A percentile compares a stretch with the other conserved stretches of the same genome.
Conservation (phyloP, 2,113 vertebrate genomes). For the Thryonomys swinderianus region DNA sequence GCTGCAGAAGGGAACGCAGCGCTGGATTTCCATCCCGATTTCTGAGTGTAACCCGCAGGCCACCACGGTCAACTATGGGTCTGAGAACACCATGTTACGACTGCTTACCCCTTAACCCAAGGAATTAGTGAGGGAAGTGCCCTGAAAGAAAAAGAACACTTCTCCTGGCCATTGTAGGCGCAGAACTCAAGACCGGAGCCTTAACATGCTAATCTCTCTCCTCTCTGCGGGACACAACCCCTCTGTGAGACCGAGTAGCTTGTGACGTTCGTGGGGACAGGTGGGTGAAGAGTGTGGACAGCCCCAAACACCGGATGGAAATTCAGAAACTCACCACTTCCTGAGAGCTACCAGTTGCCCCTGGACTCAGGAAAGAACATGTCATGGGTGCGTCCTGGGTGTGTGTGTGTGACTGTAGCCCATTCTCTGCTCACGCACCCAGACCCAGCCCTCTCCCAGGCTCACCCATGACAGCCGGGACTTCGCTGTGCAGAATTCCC, state of each 20-base stretch:
- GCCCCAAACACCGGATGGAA: not conserved
- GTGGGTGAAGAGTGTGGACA: not conserved
- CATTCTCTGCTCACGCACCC: not conserved
- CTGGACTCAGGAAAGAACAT: not conserved
- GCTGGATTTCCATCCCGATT: not conserved
- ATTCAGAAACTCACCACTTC: not conserved
- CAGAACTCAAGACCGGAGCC: not conserved
- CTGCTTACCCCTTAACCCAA: not conserved
- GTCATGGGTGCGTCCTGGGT: not conserved
- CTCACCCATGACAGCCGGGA: not conserved
- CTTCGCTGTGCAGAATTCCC: not conserved
- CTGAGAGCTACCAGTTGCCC: not conserved
- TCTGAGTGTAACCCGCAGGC: not conserved
- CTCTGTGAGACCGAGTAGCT: accelerated
- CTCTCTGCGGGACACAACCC: not conserved
- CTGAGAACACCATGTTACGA: not conserved
- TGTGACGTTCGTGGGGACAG: not conserved
- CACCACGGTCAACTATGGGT: not conserved
- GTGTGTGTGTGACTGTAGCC: not conserved
- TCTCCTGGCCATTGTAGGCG: not conserved
- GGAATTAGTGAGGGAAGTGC: not conserved
- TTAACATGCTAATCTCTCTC: not conserved
- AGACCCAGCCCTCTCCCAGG: not conserved
- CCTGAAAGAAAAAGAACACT: not conserved
- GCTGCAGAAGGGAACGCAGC: not conserved